Percentiles rank a stretch among this genome's conserved stretches.
Evolutionary conservation across 1,140 invertebrate species (phyloP).

Genomic region (Euura saliciscinereae): DNA sequence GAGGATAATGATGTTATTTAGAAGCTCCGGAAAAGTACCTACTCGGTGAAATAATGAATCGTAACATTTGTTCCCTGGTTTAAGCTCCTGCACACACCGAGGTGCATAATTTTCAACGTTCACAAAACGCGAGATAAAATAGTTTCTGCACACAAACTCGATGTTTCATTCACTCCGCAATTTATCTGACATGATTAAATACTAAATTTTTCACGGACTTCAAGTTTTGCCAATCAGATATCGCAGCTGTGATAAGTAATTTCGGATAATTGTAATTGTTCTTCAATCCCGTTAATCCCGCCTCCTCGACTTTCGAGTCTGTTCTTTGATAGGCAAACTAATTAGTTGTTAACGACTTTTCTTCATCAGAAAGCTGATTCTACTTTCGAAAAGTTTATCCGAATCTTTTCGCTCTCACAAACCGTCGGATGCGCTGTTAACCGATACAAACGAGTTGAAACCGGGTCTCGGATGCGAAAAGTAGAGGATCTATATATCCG

Average conservation of each 20-base stretch:
- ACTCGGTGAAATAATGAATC: constrained; percentile 9
- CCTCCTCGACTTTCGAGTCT: too few relatives aligned
- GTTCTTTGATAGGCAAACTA: not conserved
- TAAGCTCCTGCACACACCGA: too few relatives aligned
- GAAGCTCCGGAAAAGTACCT: constrained; percentile 4
- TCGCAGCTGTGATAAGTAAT: too few relatives aligned
- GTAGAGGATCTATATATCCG: too few relatives aligned
- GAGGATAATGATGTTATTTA: constrained; percentile 13
- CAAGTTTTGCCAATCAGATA: too few relatives aligned
- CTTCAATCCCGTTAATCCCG: not conserved
- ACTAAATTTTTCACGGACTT: too few relatives aligned
- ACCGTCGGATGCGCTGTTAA: not conserved
- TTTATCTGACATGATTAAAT: too few relatives aligned
- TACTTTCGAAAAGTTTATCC: constrained; percentile 8
- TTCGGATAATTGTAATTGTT: not conserved
- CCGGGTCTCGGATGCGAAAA: not conserved
- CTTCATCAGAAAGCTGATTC: constrained; percentile 10
- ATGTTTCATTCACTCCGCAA: too few relatives aligned
- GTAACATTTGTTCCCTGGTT: not conserved
- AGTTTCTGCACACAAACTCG: too few relatives aligned
- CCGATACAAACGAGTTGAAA: not conserved
- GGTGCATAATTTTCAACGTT: too few relatives aligned
- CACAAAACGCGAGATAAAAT: too few relatives aligned
- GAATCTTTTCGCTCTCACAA: not conserved
- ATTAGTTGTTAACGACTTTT: constrained; percentile 13